Conservation (phyloP, 2,797 vertebrate genomes). For the Cuculus canorus region DNA sequence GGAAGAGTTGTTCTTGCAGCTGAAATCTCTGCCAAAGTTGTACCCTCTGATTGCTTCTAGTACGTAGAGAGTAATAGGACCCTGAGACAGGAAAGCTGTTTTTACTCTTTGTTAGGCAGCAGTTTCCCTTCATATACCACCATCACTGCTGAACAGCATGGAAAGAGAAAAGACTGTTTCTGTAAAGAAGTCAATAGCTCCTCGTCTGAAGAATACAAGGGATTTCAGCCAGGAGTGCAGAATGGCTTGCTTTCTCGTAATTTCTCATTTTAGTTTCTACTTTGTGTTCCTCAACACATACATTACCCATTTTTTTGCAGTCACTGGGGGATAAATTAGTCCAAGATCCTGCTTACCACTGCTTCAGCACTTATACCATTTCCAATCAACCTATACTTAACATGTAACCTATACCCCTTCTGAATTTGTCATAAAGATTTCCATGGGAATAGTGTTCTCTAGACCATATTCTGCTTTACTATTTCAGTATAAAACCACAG, state of each 20-base stretch:
- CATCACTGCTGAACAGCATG: background rate
- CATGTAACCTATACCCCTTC: slow-evolving; percentile 18
- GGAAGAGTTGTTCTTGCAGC: background rate
- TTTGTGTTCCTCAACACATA: background rate
- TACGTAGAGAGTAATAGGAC: background rate
- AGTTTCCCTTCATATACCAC: slow-evolving; percentile 21
- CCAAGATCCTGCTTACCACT: slow-evolving; percentile 15
- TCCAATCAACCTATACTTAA: slow-evolving; percentile 12
- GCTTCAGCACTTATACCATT: slow-evolving; percentile 12
- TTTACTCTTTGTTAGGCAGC: background rate
- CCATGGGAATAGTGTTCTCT: slow-evolving; percentile 1
- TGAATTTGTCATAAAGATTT: slow-evolving; percentile 36
- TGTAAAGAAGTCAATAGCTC: background rate
- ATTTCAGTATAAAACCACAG: slow-evolving; percentile 19
- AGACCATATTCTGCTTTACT: background rate
- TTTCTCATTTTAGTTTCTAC: slow-evolving; percentile 15
- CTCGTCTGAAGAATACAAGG: background rate
- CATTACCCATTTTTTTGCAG: background rate
- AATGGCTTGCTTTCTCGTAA: background rate
- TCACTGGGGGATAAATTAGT: slow-evolving; percentile 31
- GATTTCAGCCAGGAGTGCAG: slow-evolving; percentile 1
- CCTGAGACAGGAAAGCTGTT: background rate
- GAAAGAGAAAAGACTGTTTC: slow-evolving; percentile 4
- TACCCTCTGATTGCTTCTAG: background rate
- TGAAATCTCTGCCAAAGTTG: background rate